Percentiles rank a stretch among this genome's conserved stretches.
Conservation (phyloP, 2,888 invertebrate species). For the Acleris laterana region DNA sequence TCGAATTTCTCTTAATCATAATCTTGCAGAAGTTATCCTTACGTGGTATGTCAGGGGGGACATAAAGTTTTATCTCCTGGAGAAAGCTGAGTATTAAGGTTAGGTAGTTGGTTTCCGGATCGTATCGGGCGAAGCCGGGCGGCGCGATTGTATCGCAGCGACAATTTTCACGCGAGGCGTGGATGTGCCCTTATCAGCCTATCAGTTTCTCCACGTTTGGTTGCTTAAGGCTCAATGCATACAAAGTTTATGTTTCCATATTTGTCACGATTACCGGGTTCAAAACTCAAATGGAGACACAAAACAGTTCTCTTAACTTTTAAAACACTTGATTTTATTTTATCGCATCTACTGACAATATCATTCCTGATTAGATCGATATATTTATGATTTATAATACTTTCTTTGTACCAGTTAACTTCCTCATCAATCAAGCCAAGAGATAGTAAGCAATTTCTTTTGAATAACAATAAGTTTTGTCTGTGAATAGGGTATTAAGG, state of each 20-base stretch:
- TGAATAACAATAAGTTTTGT: neutral
- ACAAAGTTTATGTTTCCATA: neutral
- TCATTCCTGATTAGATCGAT: neutral
- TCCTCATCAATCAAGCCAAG: slow-evolving; percentile 13
- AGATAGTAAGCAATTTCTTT: neutral
- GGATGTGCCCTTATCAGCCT: slow-evolving; percentile 22
- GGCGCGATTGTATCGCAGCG: slow-evolving; percentile 50
- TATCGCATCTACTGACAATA: neutral
- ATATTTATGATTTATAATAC: slow-evolving; percentile 7
- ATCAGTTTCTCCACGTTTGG: slow-evolving; percentile 1
- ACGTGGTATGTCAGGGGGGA: slow-evolving; percentile 48
- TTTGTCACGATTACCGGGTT: neutral
- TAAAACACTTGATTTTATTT: neutral
- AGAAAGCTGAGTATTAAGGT: slow-evolving; percentile 64
- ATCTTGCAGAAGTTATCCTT: slow-evolving; percentile 55
- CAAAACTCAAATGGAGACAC: neutral
- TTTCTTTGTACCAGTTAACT: slow-evolving; percentile 16
- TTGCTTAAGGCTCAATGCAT: neutral
- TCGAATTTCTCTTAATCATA: slow-evolving; percentile 55
- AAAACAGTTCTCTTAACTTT: neutral
- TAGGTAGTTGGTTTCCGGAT: slow-evolving; percentile 49
- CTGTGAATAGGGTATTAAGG: too few species aligned
- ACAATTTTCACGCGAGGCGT: slow-evolving; percentile 51
- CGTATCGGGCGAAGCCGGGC: slow-evolving; percentile 46
- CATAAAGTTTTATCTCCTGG: slow-evolving; percentile 62